Conservation (phyloP, 1,140 invertebrate species). For the Eumeta japonica region DNA sequence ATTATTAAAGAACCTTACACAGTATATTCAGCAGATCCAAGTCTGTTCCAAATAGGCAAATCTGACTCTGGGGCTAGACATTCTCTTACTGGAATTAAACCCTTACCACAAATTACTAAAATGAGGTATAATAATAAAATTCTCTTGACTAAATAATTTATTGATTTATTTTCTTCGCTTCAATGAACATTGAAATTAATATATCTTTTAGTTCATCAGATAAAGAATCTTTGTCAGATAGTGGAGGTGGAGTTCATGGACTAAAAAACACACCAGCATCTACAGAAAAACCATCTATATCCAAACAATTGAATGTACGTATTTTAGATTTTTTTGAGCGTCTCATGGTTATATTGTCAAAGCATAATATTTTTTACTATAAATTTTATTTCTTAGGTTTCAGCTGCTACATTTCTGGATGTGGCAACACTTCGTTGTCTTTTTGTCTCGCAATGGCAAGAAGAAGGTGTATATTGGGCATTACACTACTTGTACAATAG, state of each 20-base stretch:
- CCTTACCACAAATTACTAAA: slow-evolving; percentile 58
- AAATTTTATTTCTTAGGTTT: slow-evolving; percentile 59
- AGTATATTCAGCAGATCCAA: slow-evolving; percentile 59
- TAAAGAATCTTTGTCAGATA: slow-evolving; percentile 53
- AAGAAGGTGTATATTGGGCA: slow-evolving; percentile 97
- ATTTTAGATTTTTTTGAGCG: too few species aligned
- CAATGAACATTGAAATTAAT: too few species aligned
- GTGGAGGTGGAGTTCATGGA: slow-evolving; percentile 24
- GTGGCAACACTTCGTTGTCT: slow-evolving; percentile 93
- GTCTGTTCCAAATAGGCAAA: slow-evolving; percentile 56
- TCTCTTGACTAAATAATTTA: background rate
- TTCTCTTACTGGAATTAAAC: slow-evolving; percentile 38
- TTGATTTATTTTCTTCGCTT: background rate
- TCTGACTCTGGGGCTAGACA: slow-evolving; percentile 36
- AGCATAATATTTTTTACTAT: too few species aligned
- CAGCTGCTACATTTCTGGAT: slow-evolving; percentile 93
- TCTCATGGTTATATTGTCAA: too few species aligned
- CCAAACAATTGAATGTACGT: slow-evolving; percentile 36
- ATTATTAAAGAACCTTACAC: slow-evolving; percentile 57
- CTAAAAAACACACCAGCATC: slow-evolving; percentile 36
- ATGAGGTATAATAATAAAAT: slow-evolving; percentile 60
- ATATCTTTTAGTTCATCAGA: slow-evolving; percentile 56
- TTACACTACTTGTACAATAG: slow-evolving; percentile 89
- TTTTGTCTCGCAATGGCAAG: slow-evolving; percentile 96
- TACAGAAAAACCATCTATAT: slow-evolving; percentile 27